Evolutionary conservation across 1,140 invertebrate species (phyloP).

Genomic region (Lordiphosa mommai): DNA sequence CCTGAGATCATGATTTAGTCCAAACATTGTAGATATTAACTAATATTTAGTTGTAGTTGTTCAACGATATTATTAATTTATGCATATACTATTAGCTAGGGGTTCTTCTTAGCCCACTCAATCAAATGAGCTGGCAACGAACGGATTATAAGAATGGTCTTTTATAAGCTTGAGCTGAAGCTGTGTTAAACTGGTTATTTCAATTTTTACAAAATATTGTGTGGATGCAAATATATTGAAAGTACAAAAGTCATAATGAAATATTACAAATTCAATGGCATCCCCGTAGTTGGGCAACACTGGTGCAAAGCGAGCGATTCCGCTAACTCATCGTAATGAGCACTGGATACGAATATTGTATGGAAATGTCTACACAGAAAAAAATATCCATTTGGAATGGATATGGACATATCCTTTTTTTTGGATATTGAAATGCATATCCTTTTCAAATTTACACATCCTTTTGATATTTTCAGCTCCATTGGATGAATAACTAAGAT

Average conservation of each 20-base stretch:
- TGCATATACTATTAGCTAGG: constrained; percentile 45
- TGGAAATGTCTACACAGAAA: too few species aligned
- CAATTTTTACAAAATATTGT: constrained; percentile 38
- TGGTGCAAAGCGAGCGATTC: too few species aligned
- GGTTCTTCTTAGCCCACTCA: constrained; percentile 19
- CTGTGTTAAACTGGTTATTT: constrained; percentile 51
- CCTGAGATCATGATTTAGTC: constrained; percentile 40
- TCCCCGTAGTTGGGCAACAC: too few species aligned
- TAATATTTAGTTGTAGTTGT: constrained; percentile 74
- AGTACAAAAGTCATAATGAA: constrained; percentile 23
- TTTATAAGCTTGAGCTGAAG: constrained; percentile 35
- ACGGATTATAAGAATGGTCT: constrained; percentile 13
- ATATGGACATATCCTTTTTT: too few species aligned
- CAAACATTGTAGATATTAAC: constrained; percentile 58
- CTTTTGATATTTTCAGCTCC: too few species aligned
- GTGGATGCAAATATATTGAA: constrained; percentile 43
- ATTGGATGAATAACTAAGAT: too few species aligned
- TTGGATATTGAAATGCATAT: too few species aligned
- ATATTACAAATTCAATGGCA: neutral
- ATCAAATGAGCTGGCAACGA: constrained; percentile 18
- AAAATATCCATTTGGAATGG: too few species aligned
- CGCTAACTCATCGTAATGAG: too few species aligned
- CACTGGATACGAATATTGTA: too few species aligned
- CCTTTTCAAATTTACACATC: too few species aligned
- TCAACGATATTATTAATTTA: constrained; percentile 66